Evolutionary conservation across 2,888 invertebrate species (phyloP), one percentile per base, ranked within the genome.

Genomic region (Vannuccia rotundouncinata): DNA sequence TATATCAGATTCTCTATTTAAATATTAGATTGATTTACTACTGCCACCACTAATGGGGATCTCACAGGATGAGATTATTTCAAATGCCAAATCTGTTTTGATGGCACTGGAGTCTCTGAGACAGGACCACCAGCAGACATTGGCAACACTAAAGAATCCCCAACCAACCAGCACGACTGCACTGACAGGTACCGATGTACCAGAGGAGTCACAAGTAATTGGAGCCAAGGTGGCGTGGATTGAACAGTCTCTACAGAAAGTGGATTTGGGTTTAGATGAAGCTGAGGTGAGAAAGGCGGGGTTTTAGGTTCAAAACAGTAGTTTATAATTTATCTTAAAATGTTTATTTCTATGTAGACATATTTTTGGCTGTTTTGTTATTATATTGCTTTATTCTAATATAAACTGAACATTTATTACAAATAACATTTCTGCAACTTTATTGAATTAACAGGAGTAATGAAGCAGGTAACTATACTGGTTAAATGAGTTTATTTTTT

Each of bases 181-280:
- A 2, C 22, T 27, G 22, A 27, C 10, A 10, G 22, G 29, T 73
- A 27, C 22, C n/a, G 74, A 73, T n/a, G 29, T 73, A 5, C 10
- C 10, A 45, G 45, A 45, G 45, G 29, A 73, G 10, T 2, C 73
- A 25, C 73, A 73, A 25, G 91, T 92, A 83, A 92, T 93, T 79
- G 91, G 91, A 82, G 93, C 93, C 89, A 95, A 95, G 89, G 92
- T 92, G 0, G 91, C 92, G 79, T 91, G 98, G 82, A 92, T 99
- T 82, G 92, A 93, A 86, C 96, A 95, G 89, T 95, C 95, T 86
- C 92, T 98, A 82, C 97, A 98, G 85, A 94, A 94, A 89, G 96
- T 99, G 85, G 96, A 98, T 88, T 91, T 98, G 81, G 98, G 97
- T 5, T 89, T 99, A 60, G 95, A 95, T 28, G 97, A 98, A 89